Conservation (phyloP, 1,140 invertebrate genomes). For the Ptiloglossa arizonensis region DNA sequence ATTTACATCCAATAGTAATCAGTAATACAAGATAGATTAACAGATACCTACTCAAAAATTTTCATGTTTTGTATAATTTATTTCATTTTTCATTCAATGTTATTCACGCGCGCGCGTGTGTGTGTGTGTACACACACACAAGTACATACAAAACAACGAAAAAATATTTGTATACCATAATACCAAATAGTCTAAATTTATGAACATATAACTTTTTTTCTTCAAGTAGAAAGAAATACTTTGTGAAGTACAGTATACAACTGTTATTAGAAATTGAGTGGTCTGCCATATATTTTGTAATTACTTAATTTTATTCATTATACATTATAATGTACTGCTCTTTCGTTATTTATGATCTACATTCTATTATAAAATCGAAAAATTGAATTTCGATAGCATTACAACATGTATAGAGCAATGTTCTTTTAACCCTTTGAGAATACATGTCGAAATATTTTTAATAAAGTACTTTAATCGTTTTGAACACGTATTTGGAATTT, state of each 20-base stretch:
- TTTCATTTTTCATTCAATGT: not conserved
- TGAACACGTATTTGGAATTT: too few relatives aligned
- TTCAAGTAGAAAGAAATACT: not conserved
- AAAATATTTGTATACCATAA: not conserved
- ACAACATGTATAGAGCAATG: slow-evolving; percentile 15
- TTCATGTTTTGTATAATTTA: slow-evolving; percentile 1
- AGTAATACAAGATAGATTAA: slow-evolving; percentile 47
- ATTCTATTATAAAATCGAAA: slow-evolving; percentile 20
- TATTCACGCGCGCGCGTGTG: too few relatives aligned
- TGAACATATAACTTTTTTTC: not conserved
- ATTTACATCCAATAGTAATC: slow-evolving; percentile 34
- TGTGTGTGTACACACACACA: not conserved
- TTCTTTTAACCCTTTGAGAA: not conserved
- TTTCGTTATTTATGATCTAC: slow-evolving; percentile 16
- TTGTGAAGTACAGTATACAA: slow-evolving; percentile 1
- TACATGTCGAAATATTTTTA: too few relatives aligned
- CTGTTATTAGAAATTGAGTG: slow-evolving; percentile 48
- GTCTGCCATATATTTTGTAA: slow-evolving; percentile 13
- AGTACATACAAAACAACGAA: not conserved
- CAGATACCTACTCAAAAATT: slow-evolving; percentile 29
- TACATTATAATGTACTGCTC: slow-evolving; percentile 27
- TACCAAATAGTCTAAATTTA: slow-evolving; percentile 9
- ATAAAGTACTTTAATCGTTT: too few relatives aligned
- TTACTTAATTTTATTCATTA: slow-evolving; percentile 56
- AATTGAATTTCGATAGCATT: slow-evolving; percentile 9